phyloP scores from a whole-genome alignment of 2,888 invertebrate genomes.

The Stegophylla sp. region DNA sequence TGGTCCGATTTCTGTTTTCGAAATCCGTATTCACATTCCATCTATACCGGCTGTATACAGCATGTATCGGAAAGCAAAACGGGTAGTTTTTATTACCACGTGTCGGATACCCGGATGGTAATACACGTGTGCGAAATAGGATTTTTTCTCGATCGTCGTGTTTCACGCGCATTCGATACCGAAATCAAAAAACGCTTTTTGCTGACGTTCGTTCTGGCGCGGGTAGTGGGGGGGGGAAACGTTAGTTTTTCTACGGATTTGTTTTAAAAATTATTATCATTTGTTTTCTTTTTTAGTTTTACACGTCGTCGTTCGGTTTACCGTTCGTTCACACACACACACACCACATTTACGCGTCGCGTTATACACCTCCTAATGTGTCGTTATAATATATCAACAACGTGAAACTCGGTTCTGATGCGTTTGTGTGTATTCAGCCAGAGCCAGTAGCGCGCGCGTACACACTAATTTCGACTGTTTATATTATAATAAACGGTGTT shows the following conservation, averaged over 20 bases:
- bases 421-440: background rate
- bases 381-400: background rate
- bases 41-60: no score
- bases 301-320: background rate
- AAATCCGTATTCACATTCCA: no score
- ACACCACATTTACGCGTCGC: background rate
- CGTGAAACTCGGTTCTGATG: background rate
- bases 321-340: background rate
- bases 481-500: slow-evolving; percentile 20
- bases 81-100: no score
- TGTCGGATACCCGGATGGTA: no score
- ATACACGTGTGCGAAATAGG: no score
- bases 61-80: no score
- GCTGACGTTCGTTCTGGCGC: no score
- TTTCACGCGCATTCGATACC: no score
- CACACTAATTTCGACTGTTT: slow-evolving; percentile 36
- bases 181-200: no score
- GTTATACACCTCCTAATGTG: background rate
- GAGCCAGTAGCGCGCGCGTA: slow-evolving; percentile 3
- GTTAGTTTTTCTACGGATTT: background rate
- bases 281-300: background rate
- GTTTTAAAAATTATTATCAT: background rate
- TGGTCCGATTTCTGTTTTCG: no score
- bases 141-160: background rate
- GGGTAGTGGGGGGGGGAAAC: no score